These are phyloP conservation scores for Schizothorax lantsangensis DNA, from an alignment of 2,797 vertebrate genomes.

Conservation along the genomic window DNA sequence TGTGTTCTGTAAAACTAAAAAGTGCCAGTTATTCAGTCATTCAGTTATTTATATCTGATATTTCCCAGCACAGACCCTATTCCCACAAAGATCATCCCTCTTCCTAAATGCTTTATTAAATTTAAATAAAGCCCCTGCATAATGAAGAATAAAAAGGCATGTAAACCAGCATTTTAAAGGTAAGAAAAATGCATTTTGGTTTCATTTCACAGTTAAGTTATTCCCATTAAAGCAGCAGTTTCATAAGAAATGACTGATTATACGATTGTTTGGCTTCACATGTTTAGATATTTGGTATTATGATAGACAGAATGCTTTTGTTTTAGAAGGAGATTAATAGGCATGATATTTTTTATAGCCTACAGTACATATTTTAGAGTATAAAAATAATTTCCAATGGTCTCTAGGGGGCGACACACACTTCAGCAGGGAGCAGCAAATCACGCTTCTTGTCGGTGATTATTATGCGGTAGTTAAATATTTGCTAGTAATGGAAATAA, in stretches of 20 bases:
- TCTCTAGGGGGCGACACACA: constrained; percentile 48
- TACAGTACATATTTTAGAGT: not conserved
- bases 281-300: not conserved
- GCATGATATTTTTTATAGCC: not conserved
- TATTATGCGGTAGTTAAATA: not conserved
- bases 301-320: not conserved
- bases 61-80: constrained; percentile 5
- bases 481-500: not conserved
- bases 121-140: not conserved
- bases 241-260: not conserved
- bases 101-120: not conserved
- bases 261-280: not conserved
- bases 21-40: constrained; percentile 21
- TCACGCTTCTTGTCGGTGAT: not conserved
- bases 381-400: not conserved
- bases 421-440: not conserved
- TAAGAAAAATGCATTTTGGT: not conserved
- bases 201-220: not conserved
- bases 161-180: constrained; percentile 27
- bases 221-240: not conserved
- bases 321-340: not conserved
- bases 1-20: constrained; percentile 27
- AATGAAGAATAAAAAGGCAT: constrained; percentile 30
- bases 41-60: not conserved
- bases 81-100: not conserved